These are phyloP conservation scores for Amphipoea oculea DNA, from an alignment of 2,888 invertebrate genomes.

Conservation along the genomic window DNA sequence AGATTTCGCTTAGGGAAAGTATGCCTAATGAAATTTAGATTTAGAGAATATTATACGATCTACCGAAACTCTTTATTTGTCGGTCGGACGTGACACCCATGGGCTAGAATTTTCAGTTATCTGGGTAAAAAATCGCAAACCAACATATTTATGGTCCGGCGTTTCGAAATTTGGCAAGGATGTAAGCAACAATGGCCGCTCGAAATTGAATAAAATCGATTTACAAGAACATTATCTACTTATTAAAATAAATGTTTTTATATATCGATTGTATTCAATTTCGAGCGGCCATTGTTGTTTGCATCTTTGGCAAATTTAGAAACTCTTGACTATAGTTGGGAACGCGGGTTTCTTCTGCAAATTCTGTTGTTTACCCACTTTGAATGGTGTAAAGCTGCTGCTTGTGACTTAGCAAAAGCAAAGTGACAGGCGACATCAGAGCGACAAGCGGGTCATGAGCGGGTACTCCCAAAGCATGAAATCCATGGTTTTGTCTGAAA, in stretches of 20 bases:
- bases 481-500: background rate
- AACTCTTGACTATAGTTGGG: too few species aligned
- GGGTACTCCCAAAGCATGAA: background rate
- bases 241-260: too few species aligned
- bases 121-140: background rate
- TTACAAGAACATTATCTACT: too few species aligned
- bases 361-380: background rate
- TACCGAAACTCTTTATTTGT: slow-evolving; percentile 37
- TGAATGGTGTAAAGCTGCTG: background rate
- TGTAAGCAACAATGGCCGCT: too few species aligned
- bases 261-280: too few species aligned
- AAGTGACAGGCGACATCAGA: background rate
- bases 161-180: too few species aligned
- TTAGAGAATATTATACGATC: slow-evolving; percentile 18
- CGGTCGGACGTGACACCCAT: slow-evolving; percentile 14
- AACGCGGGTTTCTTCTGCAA: background rate
- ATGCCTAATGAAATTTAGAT: slow-evolving; percentile 42
- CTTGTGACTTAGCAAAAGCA: too few species aligned
- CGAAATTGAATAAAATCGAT: too few species aligned
- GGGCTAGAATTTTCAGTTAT: background rate
- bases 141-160: background rate
- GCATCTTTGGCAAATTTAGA: too few species aligned
- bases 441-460: background rate
- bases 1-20: slow-evolving; percentile 44
- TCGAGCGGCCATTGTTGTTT: too few species aligned